Base-by-base conservation (phyloP, 2,888 invertebrate genomes). In the Hydriomena furcata region DNA sequence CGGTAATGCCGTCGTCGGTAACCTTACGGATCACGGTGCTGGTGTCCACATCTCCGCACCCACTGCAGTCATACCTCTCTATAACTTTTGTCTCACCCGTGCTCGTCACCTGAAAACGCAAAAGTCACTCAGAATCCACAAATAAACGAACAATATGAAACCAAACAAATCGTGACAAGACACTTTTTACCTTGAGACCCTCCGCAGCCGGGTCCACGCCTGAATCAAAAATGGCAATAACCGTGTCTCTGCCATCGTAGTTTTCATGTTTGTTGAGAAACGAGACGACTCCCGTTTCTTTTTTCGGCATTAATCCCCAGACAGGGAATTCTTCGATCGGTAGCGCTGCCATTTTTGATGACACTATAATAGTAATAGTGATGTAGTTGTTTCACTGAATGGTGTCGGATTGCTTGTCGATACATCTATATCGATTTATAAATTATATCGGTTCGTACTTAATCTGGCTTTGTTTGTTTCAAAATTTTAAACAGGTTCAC, bases 191-290 rank as follows among this genome's bases (percentile, higher is more conserved):
- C 94, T 97, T 94, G 66, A 99, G 92, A 55, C 99, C 99, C 58
- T 95, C 94, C 5, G 98, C 98, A 35, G 97, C 97, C 13, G 99
- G 99, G 92, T 99, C 99, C 44, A 99, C 97, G 5, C 99, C 99
- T 1, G 99, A 98, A 90, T 99, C 99, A 67, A 99, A 95, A 79
- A 99, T 96, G 31, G 98, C 99, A 77, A 99, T 98, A 61, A 96
- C 91, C 41, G 97, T 95, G 68, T 95, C 96, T 71, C 97, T 93
- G 28, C 99, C 99, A 92, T 99, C 98, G 79, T 94, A 98, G 45
- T 94, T 92, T 0, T 98, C 96, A 91, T 97, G 94, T 91, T 97
- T 98, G 65, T 92, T 93, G 55, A 98, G 82, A 91, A 98, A 98
- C 56, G 94, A 94, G 34, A 93, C 91, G 6, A 97, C 97, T 52